phyloP scores from a whole-genome alignment of 2,113 vertebrate species.

The Astatotilapia flaviijosephi region DNA sequence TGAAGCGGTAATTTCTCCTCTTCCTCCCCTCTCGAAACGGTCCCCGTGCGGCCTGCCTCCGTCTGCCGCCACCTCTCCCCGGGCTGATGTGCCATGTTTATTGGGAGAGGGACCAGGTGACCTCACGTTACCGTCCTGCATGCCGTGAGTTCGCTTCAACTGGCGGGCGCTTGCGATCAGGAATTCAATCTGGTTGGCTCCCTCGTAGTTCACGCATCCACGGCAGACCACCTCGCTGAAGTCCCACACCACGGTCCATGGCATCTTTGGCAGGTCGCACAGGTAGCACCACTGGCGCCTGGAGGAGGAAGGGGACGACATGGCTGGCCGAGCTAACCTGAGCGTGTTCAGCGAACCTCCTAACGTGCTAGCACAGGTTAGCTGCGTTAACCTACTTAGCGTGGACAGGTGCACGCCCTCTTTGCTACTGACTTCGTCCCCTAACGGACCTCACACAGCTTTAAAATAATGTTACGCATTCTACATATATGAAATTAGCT shows the following conservation, averaged over 20 bases:
- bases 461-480: conserved; percentile 1
- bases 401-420: conserved; percentile 29
- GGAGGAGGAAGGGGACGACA: conserved; percentile 81
- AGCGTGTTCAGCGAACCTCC: background rate
- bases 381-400: conserved; percentile 45
- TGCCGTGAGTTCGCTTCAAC: conserved; percentile 80
- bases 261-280: conserved; percentile 89
- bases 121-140: conserved; percentile 81
- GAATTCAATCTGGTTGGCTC: conserved; percentile 84
- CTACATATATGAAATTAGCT: background rate
- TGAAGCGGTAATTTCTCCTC: conserved; percentile 65
- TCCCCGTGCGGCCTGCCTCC: conserved; percentile 61
- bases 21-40: conserved; percentile 62
- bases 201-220: conserved; percentile 91
- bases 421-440: background rate
- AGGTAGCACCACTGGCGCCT: conserved; percentile 90
- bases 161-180: conserved; percentile 84
- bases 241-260: conserved; percentile 91
- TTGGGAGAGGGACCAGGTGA: conserved; percentile 81
- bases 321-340: conserved; percentile 28
- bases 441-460: background rate
- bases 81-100: conserved; percentile 68
- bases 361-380: conserved; percentile 48
- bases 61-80: conserved; percentile 59
- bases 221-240: conserved; percentile 89